Evolutionary conservation across 2,113 vertebrate species (phyloP).

Genomic region (Microcebus ravelobensis): DNA sequence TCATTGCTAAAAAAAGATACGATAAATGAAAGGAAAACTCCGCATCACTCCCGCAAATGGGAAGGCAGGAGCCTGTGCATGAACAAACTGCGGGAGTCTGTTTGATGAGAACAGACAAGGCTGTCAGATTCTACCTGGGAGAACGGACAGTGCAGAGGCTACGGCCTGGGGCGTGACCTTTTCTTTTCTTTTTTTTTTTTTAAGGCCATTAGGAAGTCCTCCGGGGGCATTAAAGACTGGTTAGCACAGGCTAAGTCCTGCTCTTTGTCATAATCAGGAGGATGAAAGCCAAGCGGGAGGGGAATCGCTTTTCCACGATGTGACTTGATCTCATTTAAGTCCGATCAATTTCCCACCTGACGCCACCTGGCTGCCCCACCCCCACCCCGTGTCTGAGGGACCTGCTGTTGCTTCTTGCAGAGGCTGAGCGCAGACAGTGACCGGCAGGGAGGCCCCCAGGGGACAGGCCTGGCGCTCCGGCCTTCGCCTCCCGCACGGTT

Average conservation of each 20-base stretch:
- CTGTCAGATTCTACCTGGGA: not conserved
- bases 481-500: not conserved
- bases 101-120: not conserved
- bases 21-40: not conserved
- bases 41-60: not conserved
- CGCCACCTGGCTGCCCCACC: not conserved
- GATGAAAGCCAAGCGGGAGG: not conserved
- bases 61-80: not conserved
- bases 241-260: not conserved
- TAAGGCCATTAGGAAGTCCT: not conserved
- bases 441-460: not conserved
- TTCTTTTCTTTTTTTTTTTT: no score
- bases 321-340: not conserved
- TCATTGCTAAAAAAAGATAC: not conserved
- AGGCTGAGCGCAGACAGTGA: not conserved
- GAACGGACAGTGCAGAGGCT: not conserved
- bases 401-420: accelerated
- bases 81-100: not conserved
- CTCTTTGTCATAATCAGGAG: not conserved
- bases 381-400: not conserved
- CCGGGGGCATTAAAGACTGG: not conserved
- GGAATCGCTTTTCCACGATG: not conserved
- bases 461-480: not conserved
- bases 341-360: not conserved
- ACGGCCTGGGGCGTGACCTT: not conserved